These are phyloP conservation scores for Pelagia noctiluca DNA, from an alignment of 30 jellyfish, hydroid and myxozoan species.

Conservation along the genomic window DNA sequence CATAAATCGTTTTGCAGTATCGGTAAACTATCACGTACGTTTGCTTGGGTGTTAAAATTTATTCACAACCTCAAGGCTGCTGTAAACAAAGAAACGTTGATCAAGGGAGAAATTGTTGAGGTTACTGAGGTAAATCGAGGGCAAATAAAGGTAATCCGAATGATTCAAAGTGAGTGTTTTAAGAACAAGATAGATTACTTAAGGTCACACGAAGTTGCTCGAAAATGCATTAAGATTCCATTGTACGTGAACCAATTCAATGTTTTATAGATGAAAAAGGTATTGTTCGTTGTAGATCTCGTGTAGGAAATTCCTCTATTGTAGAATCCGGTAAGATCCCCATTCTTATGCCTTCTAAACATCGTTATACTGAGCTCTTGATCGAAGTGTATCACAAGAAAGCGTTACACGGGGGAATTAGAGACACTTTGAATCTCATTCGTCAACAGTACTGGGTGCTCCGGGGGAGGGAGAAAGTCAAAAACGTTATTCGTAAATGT, in stretches of 20 bases:
- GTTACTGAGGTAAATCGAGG: not conserved
- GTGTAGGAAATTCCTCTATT: slow-evolving; percentile 4
- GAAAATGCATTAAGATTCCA: not conserved
- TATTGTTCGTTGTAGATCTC: slow-evolving; percentile 13
- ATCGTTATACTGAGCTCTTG: not conserved
- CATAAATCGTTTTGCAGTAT: not conserved
- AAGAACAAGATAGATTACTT: slow-evolving; percentile 8
- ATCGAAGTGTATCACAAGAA: not conserved
- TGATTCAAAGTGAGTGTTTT: slow-evolving; percentile 25
- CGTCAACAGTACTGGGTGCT: slow-evolving; percentile 17
- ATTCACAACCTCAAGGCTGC: not conserved
- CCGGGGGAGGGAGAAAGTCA: slow-evolving; percentile 28
- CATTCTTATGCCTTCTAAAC: slow-evolving; percentile 1
- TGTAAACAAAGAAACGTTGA: not conserved
- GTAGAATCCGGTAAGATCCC: slow-evolving; percentile 10
- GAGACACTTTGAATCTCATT: slow-evolving; percentile 1
- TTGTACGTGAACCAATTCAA: slow-evolving; percentile 10
- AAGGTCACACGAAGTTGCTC: not conserved
- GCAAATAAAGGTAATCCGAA: not conserved
- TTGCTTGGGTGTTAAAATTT: slow-evolving; percentile 19
- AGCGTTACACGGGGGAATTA: slow-evolving; percentile 13
- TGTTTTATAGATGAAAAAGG: slow-evolving; percentile 21
- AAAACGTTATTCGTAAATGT: slow-evolving; percentile 2
- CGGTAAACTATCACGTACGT: not conserved
- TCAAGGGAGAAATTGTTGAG: not conserved